These are phyloP conservation scores for Xiphophorus birchmanni DNA, from an alignment of 2,797 vertebrate genomes.

Conservation along the genomic window DNA sequence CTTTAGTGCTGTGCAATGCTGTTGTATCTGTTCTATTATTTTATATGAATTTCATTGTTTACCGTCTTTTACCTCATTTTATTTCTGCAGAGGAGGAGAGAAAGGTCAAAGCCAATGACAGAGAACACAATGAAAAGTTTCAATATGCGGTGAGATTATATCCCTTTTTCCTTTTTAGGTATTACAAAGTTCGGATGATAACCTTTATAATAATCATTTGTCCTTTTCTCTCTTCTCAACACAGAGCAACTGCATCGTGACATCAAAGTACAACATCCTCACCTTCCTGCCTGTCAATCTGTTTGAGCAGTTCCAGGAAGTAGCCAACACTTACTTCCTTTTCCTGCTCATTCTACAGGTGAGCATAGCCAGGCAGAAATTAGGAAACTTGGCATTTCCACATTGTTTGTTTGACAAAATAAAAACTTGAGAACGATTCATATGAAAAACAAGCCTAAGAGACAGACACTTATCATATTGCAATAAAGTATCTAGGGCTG, in stretches of 20 bases:
- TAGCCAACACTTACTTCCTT: constrained; percentile 97
- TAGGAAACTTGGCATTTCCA: background rate
- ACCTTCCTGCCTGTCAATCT: constrained; percentile 96
- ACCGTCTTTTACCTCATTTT: constrained; percentile 19
- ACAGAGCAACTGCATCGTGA: constrained; percentile 96
- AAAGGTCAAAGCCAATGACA: constrained; percentile 88
- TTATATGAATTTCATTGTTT: background rate
- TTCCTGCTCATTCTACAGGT: constrained; percentile 97
- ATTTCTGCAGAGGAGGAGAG: constrained; percentile 90
- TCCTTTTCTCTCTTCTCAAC: background rate
- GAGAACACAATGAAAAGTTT: constrained; percentile 95
- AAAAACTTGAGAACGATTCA: background rate
- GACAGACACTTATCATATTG: background rate
- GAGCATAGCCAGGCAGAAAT: constrained; percentile 19
- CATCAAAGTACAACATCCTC: constrained; percentile 94
- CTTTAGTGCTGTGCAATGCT: background rate
- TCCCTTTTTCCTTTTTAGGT: background rate
- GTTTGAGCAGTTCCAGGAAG: constrained; percentile 98
- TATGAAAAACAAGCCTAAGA: background rate
- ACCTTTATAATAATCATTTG: background rate
- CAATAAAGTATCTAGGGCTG: background rate
- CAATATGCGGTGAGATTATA: constrained; percentile 89
- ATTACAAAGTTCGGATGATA: background rate
- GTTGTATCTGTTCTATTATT: background rate
- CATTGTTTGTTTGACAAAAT: background rate